Evolutionary conservation across 2,888 invertebrate genomes (phyloP), one percentile per base, ranked within the genome.

Genomic region (Odontocerum albicorne): DNA sequence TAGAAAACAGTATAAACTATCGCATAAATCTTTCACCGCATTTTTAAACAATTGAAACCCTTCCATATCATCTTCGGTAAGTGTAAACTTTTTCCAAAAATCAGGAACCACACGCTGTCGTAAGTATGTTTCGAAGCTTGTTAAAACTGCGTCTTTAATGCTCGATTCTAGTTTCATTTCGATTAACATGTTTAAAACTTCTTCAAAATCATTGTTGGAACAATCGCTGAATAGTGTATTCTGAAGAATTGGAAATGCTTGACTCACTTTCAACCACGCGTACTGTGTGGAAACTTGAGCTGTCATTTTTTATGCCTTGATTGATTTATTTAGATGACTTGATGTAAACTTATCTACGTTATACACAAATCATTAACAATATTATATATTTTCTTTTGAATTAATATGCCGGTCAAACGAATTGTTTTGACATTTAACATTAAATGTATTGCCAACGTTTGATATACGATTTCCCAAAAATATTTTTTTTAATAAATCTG

Each of bases 71-170:
- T 76, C 75, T 16, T 74, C 72, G 1, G 72, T 69, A 59, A 74
- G 75, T 2, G 69, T 71, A 67, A 87, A 87, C 63, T 82, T 81
- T 0, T 75, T 72, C 87, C 87, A 88, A 70, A 88, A 88, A 33
- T 74, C 68, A 6, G 86, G 85, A 1, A 79, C 82, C 2, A 85
- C 74, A 60, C 78, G 74, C 64, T 81, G 79, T 2, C 85, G 76
- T 43, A 86, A 70, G 64, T 81, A 75, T 64, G 81, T 77, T 64
- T 87, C 84, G 38, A 86, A 77, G 33, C 72, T 71, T 21, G 74
- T 66, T 13, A 76, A 65, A 36, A 74, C 65, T 1, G 76, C 65
- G 61, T 78, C 77, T 36, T 76, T 68, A 59, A 78, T 72, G 66
- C 71, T 73, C 2, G 69, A 65, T 63, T 75, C 72, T 49, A 77